Conservation (phyloP, 2,113 vertebrate species). For the Phycodurus eques region DNA sequence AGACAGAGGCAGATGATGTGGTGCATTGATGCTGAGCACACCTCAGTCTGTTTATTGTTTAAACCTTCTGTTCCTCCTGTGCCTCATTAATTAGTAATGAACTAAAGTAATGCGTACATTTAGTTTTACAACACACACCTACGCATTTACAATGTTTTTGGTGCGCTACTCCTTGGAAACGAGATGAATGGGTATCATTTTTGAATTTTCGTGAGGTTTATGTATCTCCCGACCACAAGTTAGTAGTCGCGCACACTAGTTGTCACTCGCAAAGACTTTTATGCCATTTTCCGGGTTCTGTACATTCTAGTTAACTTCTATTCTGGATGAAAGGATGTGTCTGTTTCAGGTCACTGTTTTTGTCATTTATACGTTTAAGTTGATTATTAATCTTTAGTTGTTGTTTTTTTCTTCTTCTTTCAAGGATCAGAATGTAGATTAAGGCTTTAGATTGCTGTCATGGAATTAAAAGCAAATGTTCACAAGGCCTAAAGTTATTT, state of each 20-base stretch:
- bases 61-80: neutral
- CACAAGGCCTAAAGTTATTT: neutral
- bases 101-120: neutral
- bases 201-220: neutral
- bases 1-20: slow-evolving; percentile 10
- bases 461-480: neutral
- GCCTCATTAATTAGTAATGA: neutral
- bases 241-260: neutral
- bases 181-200: neutral
- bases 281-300: too few species aligned
- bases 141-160: neutral
- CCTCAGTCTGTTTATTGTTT: slow-evolving; percentile 7
- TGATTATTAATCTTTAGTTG: too few species aligned
- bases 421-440: neutral
- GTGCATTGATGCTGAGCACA: slow-evolving; percentile 6
- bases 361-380: too few species aligned
- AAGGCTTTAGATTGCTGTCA: neutral
- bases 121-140: neutral
- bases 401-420: too few species aligned
- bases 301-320: too few species aligned
- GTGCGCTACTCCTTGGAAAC: neutral
- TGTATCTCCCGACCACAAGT: too few species aligned
- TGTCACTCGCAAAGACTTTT: neutral
- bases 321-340: too few species aligned
- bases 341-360: too few species aligned